A percentile compares a stretch with the other conserved stretches of the same genome.
Evolutionary conservation across 1,140 invertebrate genomes (phyloP).

Genomic region (Drosophila parabipectinata): DNA sequence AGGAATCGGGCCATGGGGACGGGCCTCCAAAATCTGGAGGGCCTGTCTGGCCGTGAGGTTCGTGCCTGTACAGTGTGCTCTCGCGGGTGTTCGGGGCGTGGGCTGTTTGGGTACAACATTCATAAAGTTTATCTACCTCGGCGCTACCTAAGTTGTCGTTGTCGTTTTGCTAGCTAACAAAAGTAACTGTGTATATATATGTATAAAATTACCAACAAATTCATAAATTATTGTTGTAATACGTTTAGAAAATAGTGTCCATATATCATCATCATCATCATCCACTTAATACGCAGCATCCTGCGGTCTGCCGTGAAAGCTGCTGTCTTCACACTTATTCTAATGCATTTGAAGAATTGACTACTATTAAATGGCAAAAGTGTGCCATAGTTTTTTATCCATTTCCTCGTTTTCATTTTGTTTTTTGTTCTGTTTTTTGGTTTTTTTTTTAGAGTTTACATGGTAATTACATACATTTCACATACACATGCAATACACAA

Average conservation of each 20-base stretch:
- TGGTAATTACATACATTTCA: conserved; percentile 77
- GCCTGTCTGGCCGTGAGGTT: conserved; percentile 49
- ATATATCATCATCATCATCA: conserved; percentile 69
- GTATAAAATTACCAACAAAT: conserved; percentile 80
- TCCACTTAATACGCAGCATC: conserved; percentile 10
- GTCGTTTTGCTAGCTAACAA: conserved; percentile 79
- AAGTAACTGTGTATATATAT: conserved; percentile 78
- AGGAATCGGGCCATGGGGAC: conserved; percentile 30
- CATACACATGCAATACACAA: conserved; percentile 79
- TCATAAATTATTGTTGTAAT: conserved; percentile 81
- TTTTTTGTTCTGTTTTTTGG: no score
- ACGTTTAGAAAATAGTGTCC: conserved; percentile 82
- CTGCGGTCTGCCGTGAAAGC: conserved; percentile 10
- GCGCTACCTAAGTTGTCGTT: conserved; percentile 78
- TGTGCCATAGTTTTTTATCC: conserved; percentile 57
- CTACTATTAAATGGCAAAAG: conserved; percentile 81
- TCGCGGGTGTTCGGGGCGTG: conserved; percentile 61
- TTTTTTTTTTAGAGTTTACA: conserved; percentile 52
- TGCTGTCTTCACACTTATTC: conserved; percentile 50
- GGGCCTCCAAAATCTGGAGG: background rate
- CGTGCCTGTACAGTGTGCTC: conserved; percentile 67
- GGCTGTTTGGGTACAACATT: conserved; percentile 72
- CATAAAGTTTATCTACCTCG: conserved; percentile 79
- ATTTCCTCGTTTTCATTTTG: conserved; percentile 18
- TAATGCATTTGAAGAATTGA: conserved; percentile 78